phyloP scores from a whole-genome alignment of 2,797 vertebrate genomes.

The Tinamus major region DNA sequence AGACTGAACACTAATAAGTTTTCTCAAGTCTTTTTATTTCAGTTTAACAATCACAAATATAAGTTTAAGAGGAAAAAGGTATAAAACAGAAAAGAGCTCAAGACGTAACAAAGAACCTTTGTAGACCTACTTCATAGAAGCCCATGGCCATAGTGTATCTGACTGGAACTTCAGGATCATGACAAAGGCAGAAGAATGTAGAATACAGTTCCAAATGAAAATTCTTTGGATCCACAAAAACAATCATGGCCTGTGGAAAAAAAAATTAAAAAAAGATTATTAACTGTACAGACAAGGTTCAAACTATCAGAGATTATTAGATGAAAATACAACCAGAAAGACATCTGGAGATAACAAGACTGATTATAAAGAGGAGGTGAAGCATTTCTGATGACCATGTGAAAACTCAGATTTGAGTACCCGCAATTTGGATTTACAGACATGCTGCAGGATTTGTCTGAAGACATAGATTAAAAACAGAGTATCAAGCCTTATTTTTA shows the following conservation, averaged over 20 bases:
- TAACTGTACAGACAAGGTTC: background rate
- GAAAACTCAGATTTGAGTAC: background rate
- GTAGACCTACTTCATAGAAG: slow-evolving; percentile 91
- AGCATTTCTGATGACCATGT: background rate
- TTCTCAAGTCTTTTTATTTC: background rate
- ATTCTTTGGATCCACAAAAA: slow-evolving; percentile 91
- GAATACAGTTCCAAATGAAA: slow-evolving; percentile 92
- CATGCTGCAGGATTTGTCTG: background rate
- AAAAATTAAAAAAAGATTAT: slow-evolving; percentile 7
- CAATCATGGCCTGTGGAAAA: slow-evolving; percentile 88
- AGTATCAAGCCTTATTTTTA: background rate
- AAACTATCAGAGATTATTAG: background rate
- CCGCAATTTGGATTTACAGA: background rate
- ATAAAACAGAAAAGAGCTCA: background rate
- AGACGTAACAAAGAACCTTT: background rate
- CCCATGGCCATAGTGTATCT: slow-evolving; percentile 89
- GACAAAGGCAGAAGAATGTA: slow-evolving; percentile 91
- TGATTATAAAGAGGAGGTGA: background rate
- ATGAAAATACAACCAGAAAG: background rate
- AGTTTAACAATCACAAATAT: background rate
- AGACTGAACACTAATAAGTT: background rate
- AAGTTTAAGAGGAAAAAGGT: background rate
- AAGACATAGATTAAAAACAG: background rate
- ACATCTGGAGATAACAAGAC: background rate
- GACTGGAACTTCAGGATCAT: slow-evolving; percentile 91